These are phyloP conservation scores for Macrotus californicus DNA, from an alignment of 2,113 vertebrate species.

Conservation along the genomic window DNA sequence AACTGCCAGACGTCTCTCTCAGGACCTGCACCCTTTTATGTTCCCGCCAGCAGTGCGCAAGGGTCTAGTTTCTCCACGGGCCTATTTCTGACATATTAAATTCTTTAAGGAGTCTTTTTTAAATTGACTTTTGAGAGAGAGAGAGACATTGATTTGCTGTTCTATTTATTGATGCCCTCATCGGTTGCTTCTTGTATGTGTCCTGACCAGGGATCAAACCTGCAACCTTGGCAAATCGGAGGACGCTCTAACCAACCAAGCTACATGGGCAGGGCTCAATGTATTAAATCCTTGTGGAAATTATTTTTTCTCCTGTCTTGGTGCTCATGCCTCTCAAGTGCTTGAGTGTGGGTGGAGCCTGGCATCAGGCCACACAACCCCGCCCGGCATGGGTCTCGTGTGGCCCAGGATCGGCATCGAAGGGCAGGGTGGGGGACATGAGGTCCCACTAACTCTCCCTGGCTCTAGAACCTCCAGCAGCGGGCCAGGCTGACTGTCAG, in stretches of 20 bases:
- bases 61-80: background rate
- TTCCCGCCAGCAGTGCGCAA: background rate
- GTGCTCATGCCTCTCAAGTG: background rate
- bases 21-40: background rate
- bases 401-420: background rate
- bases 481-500: background rate
- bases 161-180: no score
- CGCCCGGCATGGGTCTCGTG: background rate
- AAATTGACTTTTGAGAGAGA: no score
- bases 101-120: background rate
- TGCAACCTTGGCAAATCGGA: no score
- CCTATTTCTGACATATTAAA: background rate
- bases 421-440: background rate
- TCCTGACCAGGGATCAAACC: no score
- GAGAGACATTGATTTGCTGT: no score
- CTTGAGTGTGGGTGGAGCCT: background rate
- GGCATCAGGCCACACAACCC: background rate
- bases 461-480: background rate
- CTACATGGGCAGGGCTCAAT: background rate
- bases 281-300: background rate
- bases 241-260: no score
- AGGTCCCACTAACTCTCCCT: background rate
- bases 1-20: background rate
- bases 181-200: no score
- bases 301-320: background rate